Base-by-base conservation (phyloP, 2,888 invertebrate species). In the Meliscaeva auricollis region DNA sequence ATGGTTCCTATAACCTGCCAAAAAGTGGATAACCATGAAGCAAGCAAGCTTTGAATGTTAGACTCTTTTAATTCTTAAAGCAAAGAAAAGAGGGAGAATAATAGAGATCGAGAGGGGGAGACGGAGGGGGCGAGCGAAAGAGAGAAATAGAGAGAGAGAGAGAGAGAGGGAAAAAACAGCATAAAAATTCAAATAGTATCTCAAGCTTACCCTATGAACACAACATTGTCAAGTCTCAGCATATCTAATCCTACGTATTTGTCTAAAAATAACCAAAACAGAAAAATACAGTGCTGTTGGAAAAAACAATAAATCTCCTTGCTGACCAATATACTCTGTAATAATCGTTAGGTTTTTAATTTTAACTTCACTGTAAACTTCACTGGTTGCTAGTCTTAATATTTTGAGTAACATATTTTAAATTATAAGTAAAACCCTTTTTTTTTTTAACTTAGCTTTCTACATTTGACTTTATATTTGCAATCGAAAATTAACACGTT, bases 11-110 rank as follows among this genome's bases (percentile, higher is more conserved):
- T 13, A 58, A 35, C 58, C 20, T 38, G 6, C n/a, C 26, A 26
- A 22, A 44, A 15, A 44, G 60, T 58, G 20, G 60, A 60, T 68
- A 73, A 48, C 82, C 66, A 77, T 77, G 77, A 58, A 70, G 62
- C 75, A 41, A 44, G 30, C 26, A 52, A 80, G 52, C 35, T 58
- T 38, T n/a, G n/a, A 38, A 13, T 20, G 20, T 58, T 20, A 8
- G 9, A 30, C 38, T 11, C 58, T 38, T 38, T 38, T 7, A 38
- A 8, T 13, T 35, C 13, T 32, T 32, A 9, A 54, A 54, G 30
- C 15, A 30, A 1, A 32, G 30, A 0, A 17, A 38, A 22, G 17
- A 20, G 3, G 1, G 35, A 30, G 9, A 30, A 1, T 20, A 4
- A 32, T 7, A 17, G 54, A 22, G 13, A 20, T 1, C 6, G 2